Evolutionary conservation across 2,113 vertebrate genomes (phyloP).

Genomic region (Vidua macroura): DNA sequence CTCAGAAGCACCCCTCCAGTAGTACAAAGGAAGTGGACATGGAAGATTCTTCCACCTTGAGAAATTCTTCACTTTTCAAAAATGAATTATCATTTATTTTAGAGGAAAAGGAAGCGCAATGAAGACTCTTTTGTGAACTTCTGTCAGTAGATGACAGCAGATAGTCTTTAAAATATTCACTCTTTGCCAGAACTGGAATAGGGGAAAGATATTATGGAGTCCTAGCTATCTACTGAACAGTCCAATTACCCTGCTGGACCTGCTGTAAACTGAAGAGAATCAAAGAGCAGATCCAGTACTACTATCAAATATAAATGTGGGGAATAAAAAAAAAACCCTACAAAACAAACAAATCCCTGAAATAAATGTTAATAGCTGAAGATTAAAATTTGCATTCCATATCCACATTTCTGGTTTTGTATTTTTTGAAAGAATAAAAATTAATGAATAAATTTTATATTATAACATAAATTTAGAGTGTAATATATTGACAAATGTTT

Average conservation of each 20-base stretch:
- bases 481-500: neutral
- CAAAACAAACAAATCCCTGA: neutral
- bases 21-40: neutral
- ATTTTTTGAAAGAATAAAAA: neutral
- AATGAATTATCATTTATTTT: neutral
- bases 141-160: neutral
- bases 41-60: neutral
- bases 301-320: neutral
- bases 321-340: neutral
- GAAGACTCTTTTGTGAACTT: neutral
- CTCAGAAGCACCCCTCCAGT: neutral
- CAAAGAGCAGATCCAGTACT: neutral
- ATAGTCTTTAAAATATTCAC: neutral
- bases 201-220: neutral
- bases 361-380: neutral
- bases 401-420: neutral
- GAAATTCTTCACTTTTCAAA: neutral
- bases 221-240: neutral
- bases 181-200: neutral
- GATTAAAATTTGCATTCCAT: neutral
- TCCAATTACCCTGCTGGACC: neutral
- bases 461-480: neutral
- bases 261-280: neutral
- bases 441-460: neutral
- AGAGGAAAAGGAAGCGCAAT: neutral